A percentile compares a stretch with the other conserved stretches of the same genome.
These are phyloP conservation scores for Sminthurinus aureus DNA, from an alignment of 2,888 invertebrate species.

Conservation along the genomic window DNA sequence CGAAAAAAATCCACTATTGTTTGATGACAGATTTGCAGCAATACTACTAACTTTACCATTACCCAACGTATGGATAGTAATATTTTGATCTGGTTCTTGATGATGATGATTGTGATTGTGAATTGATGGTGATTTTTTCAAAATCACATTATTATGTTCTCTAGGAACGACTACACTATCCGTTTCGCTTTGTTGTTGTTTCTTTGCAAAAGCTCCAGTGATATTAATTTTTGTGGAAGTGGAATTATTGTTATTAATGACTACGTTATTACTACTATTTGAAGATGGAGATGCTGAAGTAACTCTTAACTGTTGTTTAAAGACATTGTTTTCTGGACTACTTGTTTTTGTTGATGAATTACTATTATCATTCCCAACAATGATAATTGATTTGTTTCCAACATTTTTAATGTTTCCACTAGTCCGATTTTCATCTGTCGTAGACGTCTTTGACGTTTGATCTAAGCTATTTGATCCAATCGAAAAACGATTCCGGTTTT, in stretches of 20 bases:
- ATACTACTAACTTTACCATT: conserved; percentile 25
- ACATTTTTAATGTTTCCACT: conserved; percentile 51
- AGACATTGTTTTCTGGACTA: conserved; percentile 25
- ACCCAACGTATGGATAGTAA: background rate
- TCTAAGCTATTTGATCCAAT: conserved; percentile 2
- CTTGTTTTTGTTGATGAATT: background rate
- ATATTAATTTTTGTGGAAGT: conserved; percentile 1
- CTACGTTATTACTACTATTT: background rate
- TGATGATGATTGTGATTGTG: too few relatives aligned
- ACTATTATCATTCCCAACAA: conserved; percentile 45
- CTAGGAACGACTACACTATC: background rate
- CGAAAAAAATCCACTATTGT: conserved; percentile 29
- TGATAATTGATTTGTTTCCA: conserved; percentile 59
- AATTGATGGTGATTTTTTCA: conserved; percentile 5
- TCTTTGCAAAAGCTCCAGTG: conserved; percentile 3
- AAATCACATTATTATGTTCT: background rate
- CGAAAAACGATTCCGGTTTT: background rate
- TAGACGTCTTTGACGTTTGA: background rate
- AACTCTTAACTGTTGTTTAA: conserved; percentile 46
- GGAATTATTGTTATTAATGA: background rate
- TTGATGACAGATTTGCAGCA: conserved; percentile 23
- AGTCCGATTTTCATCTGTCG: background rate
- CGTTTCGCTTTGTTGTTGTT: background rate
- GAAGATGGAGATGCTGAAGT: conserved; percentile 2
- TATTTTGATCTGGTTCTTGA: background rate